Base-by-base conservation (phyloP, 1,140 invertebrate genomes). In the Hermetia illucens region DNA sequence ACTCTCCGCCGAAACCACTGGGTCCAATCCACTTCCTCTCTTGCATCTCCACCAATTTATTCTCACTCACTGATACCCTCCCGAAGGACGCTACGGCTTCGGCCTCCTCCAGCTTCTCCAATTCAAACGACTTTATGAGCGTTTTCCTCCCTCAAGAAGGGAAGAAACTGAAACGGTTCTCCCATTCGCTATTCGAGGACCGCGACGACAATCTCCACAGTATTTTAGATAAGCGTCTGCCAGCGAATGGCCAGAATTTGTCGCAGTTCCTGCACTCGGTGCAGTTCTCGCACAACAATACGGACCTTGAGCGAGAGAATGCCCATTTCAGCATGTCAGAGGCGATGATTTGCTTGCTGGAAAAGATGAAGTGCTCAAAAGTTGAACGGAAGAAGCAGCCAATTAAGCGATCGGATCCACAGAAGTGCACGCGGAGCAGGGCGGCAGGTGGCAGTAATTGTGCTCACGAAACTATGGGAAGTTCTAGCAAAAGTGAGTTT, bases 261-360 rank as follows among this genome's bases (percentile, higher is more conserved):
- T 71, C 71, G 4, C 75, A 74, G 36, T 88, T 84, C 52, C 54
- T 87, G 2, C 74, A 77, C 3, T 81, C 80, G 16, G 72, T 74
- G 35, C 73, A 81, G 39, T 78, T 81, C 50, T 69, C 74, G 19
- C 62, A 71, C 46, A 70, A 75, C 16, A 78, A 80, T 52, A 82
- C 81, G 6, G 80, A 86, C 49, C 58, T 89, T 35, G 83, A 88
- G 46, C 71, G 79, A 52, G 85, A 90, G 64, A 89, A 88, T 62
- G 82, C 83, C 0, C 85, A 90, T 61, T 90, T 90, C 56, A 79
- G 71, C 49, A 79, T 88, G 41, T 84, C 76, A 6, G 85, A 90
- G 62, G 83, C 82, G 1, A 70, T 88, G 47, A 88, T 90, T 47
- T 72, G 81, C 32, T 83, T 79, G 22, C 82, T 89, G 38, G 85